Conservation (phyloP, 2,888 invertebrate genomes). For the Odiellus spinosus region DNA sequence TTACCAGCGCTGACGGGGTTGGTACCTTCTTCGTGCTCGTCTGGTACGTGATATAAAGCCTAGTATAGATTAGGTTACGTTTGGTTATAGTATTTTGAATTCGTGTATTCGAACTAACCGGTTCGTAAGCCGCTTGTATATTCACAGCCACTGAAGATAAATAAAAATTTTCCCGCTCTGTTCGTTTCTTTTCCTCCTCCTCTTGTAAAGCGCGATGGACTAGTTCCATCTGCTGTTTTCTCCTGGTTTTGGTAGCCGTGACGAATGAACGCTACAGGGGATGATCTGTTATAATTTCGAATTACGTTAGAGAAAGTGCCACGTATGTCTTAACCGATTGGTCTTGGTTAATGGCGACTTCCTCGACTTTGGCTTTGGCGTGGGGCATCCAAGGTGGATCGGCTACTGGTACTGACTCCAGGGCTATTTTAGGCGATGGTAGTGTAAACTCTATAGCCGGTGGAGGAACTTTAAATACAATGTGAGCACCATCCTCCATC, state of each 20-base stretch:
- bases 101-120: too few species aligned
- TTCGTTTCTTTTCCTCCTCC: slow-evolving; percentile 84
- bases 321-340: slow-evolving; percentile 54
- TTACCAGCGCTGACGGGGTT: too few species aligned
- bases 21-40: slow-evolving; percentile 68
- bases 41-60: slow-evolving; percentile 43
- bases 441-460: slow-evolving; percentile 98
- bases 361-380: slow-evolving; percentile 95
- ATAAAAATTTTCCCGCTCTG: slow-evolving; percentile 86
- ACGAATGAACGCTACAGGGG: slow-evolving; percentile 64
- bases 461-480: slow-evolving; percentile 93
- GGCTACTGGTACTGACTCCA: slow-evolving; percentile 80
- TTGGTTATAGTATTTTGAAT: slow-evolving; percentile 72
- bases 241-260: slow-evolving; percentile 93
- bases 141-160: slow-evolving; percentile 91
- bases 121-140: slow-evolving; percentile 88
- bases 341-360: slow-evolving; percentile 95
- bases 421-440: slow-evolving; percentile 96
- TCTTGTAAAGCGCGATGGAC: slow-evolving; percentile 87
- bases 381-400: slow-evolving; percentile 99
- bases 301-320: neutral
- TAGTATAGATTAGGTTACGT: too few species aligned
- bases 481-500: slow-evolving; percentile 94
- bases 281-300: neutral
- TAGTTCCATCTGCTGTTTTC: slow-evolving; percentile 97